Evolutionary conservation across 2,113 vertebrate species (phyloP).

Genomic region (Lates calcarifer): DNA sequence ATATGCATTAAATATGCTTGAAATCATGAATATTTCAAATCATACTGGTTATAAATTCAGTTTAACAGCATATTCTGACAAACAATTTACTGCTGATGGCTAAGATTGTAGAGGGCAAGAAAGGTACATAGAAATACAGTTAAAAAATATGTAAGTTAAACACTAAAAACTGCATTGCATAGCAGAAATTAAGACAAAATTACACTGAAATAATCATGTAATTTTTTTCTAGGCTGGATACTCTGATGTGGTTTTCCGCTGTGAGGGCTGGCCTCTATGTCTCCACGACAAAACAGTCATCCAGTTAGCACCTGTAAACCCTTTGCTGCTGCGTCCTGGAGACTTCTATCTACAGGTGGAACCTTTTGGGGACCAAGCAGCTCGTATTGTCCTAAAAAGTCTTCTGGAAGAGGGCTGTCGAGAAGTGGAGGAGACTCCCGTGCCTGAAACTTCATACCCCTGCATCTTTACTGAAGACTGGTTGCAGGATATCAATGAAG

Average conservation of each 20-base stretch:
- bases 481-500: slow-evolving; percentile 88
- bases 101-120: neutral
- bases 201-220: neutral
- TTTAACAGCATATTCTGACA: neutral
- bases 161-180: neutral
- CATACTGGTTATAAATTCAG: neutral
- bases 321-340: slow-evolving; percentile 90
- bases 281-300: slow-evolving; percentile 90
- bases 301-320: slow-evolving; percentile 91
- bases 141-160: neutral
- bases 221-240: slow-evolving; percentile 86
- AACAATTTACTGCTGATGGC: neutral
- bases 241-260: slow-evolving; percentile 91
- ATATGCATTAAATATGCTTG: neutral
- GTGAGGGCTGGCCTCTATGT: slow-evolving; percentile 96
- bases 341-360: slow-evolving; percentile 97
- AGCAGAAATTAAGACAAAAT: neutral
- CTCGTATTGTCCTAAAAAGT: slow-evolving; percentile 89
- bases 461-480: slow-evolving; percentile 91
- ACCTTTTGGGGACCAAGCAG: slow-evolving; percentile 88
- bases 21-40: neutral
- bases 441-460: slow-evolving; percentile 87
- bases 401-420: slow-evolving; percentile 88
- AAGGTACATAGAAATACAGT: neutral
- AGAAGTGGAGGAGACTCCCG: slow-evolving; percentile 86